Evolutionary conservation across 2,113 vertebrate genomes (phyloP).

Genomic region (Cephalopterus ornatus): DNA sequence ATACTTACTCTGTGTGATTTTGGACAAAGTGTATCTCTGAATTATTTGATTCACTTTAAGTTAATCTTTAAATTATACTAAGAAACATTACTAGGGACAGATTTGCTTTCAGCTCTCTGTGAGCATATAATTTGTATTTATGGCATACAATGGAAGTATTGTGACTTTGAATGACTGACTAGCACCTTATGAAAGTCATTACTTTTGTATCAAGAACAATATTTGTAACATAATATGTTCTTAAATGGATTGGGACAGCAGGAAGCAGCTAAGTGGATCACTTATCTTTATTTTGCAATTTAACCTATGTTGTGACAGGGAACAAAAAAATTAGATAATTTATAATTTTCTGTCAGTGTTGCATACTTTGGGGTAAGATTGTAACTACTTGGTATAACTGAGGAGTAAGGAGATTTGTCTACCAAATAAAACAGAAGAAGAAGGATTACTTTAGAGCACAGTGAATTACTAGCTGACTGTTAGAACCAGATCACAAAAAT

Average conservation of each 20-base stretch:
- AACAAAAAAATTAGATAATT: conserved; percentile 56
- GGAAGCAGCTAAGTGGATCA: conserved; percentile 64
- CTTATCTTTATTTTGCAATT: conserved; percentile 75
- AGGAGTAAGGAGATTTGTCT: background rate
- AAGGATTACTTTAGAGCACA: conserved; percentile 39
- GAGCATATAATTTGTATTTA: conserved; percentile 49
- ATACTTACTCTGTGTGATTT: conserved; percentile 53
- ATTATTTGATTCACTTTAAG: conserved; percentile 63
- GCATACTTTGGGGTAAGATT: conserved; percentile 47
- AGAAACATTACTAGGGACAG: conserved; percentile 43
- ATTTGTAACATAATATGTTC: conserved; percentile 54
- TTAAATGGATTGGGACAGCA: conserved; percentile 68
- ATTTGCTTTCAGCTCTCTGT: conserved; percentile 53
- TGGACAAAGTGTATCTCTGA: conserved; percentile 47
- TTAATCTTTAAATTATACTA: conserved; percentile 70
- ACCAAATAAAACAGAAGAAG: conserved; percentile 46
- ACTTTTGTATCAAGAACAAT: conserved; percentile 33
- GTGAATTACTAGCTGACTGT: conserved; percentile 36
- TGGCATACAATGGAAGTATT: background rate
- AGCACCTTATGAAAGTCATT: conserved; percentile 65
- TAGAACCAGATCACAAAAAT: conserved; percentile 61
- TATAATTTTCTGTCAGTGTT: conserved; percentile 50
- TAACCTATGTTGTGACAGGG: conserved; percentile 62
- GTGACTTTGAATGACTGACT: conserved; percentile 67
- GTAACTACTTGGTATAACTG: conserved; percentile 36